Base-by-base conservation (phyloP, 2,797 vertebrate genomes). In the Dallia pectoralis region DNA sequence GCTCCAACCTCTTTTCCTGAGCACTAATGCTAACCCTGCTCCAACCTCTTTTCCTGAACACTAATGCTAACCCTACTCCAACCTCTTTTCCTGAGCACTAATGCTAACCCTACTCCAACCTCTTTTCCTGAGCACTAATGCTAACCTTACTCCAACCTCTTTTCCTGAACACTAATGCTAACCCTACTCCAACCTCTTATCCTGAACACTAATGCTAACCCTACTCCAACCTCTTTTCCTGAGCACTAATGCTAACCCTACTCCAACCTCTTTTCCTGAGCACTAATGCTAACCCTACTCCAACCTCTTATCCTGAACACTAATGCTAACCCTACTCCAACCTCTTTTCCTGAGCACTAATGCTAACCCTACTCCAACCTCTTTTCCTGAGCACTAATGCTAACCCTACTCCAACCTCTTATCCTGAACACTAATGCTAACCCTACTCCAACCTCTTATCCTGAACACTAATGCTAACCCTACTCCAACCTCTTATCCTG, bases 191-290 rank as follows among this genome's bases (percentile, higher is more conserved):
- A 89, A 91, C 91, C 91, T 92, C 89, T 92, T n/a, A n/a, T n/a
- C n/a, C n/a, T n/a, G n/a, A n/a, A n/a, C n/a, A n/a, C n/a, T n/a
- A n/a, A n/a, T n/a, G n/a, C n/a, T n/a, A 86, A 88, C 89, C 86
- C 87, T 80, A 84, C 84, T 16, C 79, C 83, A 89, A 91, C 91
- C 91, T 92, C 89, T 92, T n/a, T n/a, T n/a, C n/a, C n/a, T n/a
- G n/a, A n/a, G n/a, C n/a, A n/a, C n/a, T n/a, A n/a, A n/a, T n/a
- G n/a, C n/a, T n/a, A 86, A 88, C 89, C 86, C 87, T 80, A 84
- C 84, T 16, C 79, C 83, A 89, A 91, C 91, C 91, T 92, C 89
- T 92, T n/a, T n/a, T n/a, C n/a, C n/a, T n/a, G n/a, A n/a, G n/a
- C n/a, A n/a, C n/a, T n/a, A n/a, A n/a, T n/a, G n/a, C n/a, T n/a